Evolutionary conservation across 2,888 invertebrate genomes (phyloP).

Genomic region (Lordiphosa andalusiaca): DNA sequence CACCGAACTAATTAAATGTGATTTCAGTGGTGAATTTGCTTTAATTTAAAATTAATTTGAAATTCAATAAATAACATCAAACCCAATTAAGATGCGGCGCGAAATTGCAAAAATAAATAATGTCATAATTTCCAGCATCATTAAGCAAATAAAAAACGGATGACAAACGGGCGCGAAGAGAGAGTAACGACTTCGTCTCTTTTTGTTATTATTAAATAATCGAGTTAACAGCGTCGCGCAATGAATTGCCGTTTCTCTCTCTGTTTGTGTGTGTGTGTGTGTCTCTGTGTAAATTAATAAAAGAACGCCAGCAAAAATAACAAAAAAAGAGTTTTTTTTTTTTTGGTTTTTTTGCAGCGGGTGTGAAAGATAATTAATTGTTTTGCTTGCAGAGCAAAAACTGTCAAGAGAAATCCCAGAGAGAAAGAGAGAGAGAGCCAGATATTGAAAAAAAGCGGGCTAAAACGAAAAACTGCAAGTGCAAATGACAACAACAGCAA

Average conservation of each 20-base stretch:
- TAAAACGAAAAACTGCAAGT: constrained; percentile 5
- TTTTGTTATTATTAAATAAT: constrained; percentile 36
- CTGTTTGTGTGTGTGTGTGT: not conserved
- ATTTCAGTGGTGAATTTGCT: constrained; percentile 54
- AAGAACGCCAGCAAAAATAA: constrained; percentile 16
- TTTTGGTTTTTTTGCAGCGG: constrained; percentile 8
- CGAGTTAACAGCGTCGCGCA: constrained; percentile 44
- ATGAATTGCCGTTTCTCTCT: constrained; percentile 20
- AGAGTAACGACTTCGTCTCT: constrained; percentile 4
- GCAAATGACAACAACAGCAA: constrained; percentile 11
- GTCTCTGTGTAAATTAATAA: constrained; percentile 34
- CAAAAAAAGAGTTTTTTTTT: constrained; percentile 11
- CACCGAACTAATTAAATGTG: constrained; percentile 59
- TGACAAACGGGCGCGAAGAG: constrained; percentile 7
- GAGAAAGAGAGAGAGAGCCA: constrained; percentile 2
- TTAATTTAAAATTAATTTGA: constrained; percentile 56
- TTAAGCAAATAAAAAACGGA: constrained; percentile 40
- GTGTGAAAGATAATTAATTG: constrained; percentile 53
- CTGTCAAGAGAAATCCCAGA: constrained; percentile 4
- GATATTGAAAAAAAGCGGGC: constrained; percentile 1
- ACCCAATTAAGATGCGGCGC: constrained; percentile 45
- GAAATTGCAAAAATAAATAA: constrained; percentile 43
- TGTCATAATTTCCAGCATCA: constrained; percentile 49
- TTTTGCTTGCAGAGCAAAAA: constrained; percentile 26
- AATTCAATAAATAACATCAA: constrained; percentile 56